Evolutionary conservation across 2,888 invertebrate species (phyloP), one percentile per base, ranked within the genome.

Genomic region (Coelopa pilipes): DNA sequence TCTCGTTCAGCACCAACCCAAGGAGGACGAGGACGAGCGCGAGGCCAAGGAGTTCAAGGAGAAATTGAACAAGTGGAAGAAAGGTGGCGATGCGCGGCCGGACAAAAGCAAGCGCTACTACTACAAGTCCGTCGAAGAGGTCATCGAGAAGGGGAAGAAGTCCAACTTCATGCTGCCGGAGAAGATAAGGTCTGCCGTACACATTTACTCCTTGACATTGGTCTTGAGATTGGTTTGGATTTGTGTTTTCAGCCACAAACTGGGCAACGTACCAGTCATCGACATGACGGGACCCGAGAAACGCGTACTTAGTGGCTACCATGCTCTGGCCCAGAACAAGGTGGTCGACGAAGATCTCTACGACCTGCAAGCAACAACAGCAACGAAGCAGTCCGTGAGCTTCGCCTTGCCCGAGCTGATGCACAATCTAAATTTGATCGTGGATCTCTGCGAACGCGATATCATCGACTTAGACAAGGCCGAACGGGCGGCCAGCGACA

Each of bases 251-350:
- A 90, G 91, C 76, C 90, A 88, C 82, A 93, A 94, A 81, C 87
- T 96, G 68, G 92, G 93, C 49, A 95, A 95, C 87, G 97, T 97
- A 59, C 98, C 98, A 80, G 98, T 99, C 13, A 99, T 99, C 78
- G 99, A 99, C 88, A 96, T 99, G 97, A 99, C 99, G 10, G 99
- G 99, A 0, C 96, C 95, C 0, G 96, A 99, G 87, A 94, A 95
- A 85, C 91, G 97, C 72, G 94, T 99, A 53, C 90, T 97, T 2
- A 95, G 94, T 83, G 97, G 97, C 0, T 98, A 98, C 87, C 96
- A 97, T 87, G 97, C 97, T 0, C 90, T 98, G 57, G 92, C 94
- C 0, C 94, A 95, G 45, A 88, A 90, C 1, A 88, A 89, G 78
- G 84, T 89, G 0, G 85, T 88, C 0, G 89, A 89, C 5, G 89